phyloP scores from a whole-genome alignment of 2,888 invertebrate genomes.

The Automeris io region DNA sequence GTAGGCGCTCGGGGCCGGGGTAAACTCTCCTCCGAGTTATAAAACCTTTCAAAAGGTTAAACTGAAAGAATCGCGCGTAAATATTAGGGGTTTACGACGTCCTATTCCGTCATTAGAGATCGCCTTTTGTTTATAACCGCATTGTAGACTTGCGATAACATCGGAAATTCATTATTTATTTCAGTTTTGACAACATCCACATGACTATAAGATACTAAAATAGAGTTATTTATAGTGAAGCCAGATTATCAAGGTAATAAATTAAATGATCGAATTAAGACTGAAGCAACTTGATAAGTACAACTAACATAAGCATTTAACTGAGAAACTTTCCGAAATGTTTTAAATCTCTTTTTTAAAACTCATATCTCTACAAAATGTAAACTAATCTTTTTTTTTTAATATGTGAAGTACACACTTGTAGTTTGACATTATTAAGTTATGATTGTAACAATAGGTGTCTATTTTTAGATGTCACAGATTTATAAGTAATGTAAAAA shows the following conservation, averaged over 20 bases:
- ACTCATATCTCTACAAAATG: too few relatives aligned
- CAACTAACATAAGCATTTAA: too few relatives aligned
- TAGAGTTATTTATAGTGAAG: constrained; percentile 67
- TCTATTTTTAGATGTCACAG: not conserved
- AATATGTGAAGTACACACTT: constrained; percentile 11
- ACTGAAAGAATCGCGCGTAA: constrained; percentile 68
- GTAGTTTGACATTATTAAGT: not conserved
- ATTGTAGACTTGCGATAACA: constrained; percentile 63
- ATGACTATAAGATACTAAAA: constrained; percentile 50
- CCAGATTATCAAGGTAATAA: constrained; percentile 49
- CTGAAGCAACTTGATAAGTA: constrained; percentile 66
- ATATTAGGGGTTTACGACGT: constrained; percentile 70
- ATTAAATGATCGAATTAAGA: constrained; percentile 71
- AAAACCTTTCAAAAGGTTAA: constrained; percentile 66
- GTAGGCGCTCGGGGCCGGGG: constrained; percentile 57
- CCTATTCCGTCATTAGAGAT: constrained; percentile 71
- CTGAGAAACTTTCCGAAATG: too few relatives aligned
- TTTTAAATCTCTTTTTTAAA: too few relatives aligned
- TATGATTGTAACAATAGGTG: too few relatives aligned
- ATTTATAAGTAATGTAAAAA: not conserved
- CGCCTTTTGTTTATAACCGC: constrained; percentile 67
- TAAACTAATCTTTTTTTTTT: constrained; percentile 26
- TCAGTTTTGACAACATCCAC: constrained; percentile 66
- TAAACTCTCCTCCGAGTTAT: constrained; percentile 54
- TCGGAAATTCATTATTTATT: constrained; percentile 70